Evolutionary conservation across 2,113 vertebrate species (phyloP).

Genomic region (Chloroceryle aenea): DNA sequence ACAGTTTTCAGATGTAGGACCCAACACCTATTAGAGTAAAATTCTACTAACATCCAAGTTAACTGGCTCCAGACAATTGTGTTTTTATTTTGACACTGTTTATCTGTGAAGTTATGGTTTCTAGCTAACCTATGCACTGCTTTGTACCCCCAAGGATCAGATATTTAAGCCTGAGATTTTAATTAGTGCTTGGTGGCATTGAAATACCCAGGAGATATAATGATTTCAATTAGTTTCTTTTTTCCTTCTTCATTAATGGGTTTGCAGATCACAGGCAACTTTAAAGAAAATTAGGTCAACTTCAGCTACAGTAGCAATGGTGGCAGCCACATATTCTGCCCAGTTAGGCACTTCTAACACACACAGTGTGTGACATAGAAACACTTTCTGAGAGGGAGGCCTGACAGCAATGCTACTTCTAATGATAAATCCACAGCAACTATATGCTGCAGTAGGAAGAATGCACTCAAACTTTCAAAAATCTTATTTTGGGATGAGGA

Average conservation of each 20-base stretch:
- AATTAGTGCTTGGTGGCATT: slow-evolving; percentile 28
- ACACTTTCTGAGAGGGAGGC: background rate
- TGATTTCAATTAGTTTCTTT: background rate
- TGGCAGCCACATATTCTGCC: background rate
- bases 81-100: background rate
- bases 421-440: background rate
- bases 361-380: background rate
- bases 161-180: slow-evolving; percentile 37
- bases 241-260: slow-evolving; percentile 1
- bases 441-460: background rate
- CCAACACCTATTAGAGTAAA: background rate
- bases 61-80: background rate
- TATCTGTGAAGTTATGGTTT: background rate
- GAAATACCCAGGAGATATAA: slow-evolving; percentile 9
- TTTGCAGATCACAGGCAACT: slow-evolving; percentile 26
- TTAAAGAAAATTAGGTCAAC: slow-evolving; percentile 37
- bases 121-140: background rate
- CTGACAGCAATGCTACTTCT: background rate
- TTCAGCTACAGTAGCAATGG: background rate
- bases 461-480: background rate
- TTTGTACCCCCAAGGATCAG: background rate
- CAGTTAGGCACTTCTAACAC: background rate
- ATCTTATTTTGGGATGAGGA: background rate
- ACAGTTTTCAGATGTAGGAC: background rate
- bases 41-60: background rate